Conservation (phyloP, 2,113 vertebrate genomes). For the Macrotis lagotis region DNA sequence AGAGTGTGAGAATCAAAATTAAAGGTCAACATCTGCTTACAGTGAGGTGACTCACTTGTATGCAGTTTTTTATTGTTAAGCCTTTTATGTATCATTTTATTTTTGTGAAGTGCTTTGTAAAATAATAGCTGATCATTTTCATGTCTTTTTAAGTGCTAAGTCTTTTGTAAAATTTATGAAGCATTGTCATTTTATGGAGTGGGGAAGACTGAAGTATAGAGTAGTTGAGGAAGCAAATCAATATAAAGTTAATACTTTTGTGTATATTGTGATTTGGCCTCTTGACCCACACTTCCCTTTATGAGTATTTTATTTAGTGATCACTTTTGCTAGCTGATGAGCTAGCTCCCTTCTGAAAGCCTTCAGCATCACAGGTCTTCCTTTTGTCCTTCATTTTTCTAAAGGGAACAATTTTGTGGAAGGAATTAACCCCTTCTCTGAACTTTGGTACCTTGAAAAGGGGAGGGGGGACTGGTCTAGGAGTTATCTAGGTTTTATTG, state of each 20-base stretch:
- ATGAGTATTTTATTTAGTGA: not conserved
- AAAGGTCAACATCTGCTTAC: not conserved
- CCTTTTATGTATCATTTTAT: not conserved
- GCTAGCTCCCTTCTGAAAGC: conserved; percentile 15
- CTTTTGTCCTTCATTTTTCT: conserved; percentile 21
- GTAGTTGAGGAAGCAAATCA: not conserved
- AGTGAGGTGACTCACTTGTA: conserved; percentile 28
- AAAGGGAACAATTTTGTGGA: conserved; percentile 2
- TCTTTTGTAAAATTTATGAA: not conserved
- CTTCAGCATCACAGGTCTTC: not conserved
- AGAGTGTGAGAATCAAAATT: conserved; percentile 36
- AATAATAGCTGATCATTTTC: not conserved
- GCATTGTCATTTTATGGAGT: not conserved
- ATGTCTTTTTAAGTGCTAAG: not conserved
- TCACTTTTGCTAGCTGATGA: conserved; percentile 2
- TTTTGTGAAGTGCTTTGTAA: not conserved
- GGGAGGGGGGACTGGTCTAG: not conserved
- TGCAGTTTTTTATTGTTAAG: conserved; percentile 34
- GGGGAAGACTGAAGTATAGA: conserved; percentile 16
- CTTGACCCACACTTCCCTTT: not conserved
- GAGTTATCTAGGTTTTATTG: not conserved
- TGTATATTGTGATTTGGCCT: not conserved
- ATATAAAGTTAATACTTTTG: not conserved
- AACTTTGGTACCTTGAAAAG: not conserved
- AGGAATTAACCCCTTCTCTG: conserved; percentile 1